phyloP scores from a whole-genome alignment of 2,113 vertebrate genomes.

The Meleagris gallopavo region DNA sequence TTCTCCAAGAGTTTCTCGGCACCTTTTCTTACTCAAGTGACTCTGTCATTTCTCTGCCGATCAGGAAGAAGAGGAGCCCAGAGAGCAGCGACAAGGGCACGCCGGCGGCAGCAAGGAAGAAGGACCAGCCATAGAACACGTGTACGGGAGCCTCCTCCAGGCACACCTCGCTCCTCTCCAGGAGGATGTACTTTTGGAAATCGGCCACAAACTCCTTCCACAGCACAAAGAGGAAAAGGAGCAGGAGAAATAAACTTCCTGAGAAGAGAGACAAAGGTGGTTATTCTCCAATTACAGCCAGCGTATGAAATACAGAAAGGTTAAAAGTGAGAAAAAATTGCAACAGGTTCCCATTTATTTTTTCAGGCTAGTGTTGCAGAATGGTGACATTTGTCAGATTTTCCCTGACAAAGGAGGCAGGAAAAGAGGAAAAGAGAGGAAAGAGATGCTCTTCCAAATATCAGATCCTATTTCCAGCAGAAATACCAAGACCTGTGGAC shows the following conservation, averaged over 20 bases:
- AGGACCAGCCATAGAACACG: conserved; percentile 86
- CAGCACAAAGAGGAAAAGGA: conserved; percentile 85
- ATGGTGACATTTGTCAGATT: not conserved
- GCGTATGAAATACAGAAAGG: not conserved
- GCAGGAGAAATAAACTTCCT: conserved; percentile 83
- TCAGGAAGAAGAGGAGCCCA: conserved; percentile 85
- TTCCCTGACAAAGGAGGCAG: not conserved
- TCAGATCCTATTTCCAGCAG: not conserved
- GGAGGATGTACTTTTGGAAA: conserved; percentile 85
- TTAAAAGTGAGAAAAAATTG: rapidly evolving
- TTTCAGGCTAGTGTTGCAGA: not conserved
- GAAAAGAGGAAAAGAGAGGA: not conserved
- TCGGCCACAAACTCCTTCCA: conserved; percentile 89
- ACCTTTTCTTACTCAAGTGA: conserved; percentile 51
- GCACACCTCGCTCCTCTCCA: conserved; percentile 82
- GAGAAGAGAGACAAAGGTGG: not conserved
- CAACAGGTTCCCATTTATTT: rapidly evolving
- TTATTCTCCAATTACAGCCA: not conserved
- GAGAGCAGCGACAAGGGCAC: conserved; percentile 83
- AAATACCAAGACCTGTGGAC: rapidly evolving
- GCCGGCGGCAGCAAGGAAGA: conserved; percentile 83
- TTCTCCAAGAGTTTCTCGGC: not conserved
- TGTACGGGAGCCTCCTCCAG: conserved; percentile 45
- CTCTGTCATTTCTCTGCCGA: conserved; percentile 74
- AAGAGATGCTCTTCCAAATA: not conserved